Base-by-base conservation (phyloP, 2,797 vertebrate genomes). In the Myotis vivesi region DNA sequence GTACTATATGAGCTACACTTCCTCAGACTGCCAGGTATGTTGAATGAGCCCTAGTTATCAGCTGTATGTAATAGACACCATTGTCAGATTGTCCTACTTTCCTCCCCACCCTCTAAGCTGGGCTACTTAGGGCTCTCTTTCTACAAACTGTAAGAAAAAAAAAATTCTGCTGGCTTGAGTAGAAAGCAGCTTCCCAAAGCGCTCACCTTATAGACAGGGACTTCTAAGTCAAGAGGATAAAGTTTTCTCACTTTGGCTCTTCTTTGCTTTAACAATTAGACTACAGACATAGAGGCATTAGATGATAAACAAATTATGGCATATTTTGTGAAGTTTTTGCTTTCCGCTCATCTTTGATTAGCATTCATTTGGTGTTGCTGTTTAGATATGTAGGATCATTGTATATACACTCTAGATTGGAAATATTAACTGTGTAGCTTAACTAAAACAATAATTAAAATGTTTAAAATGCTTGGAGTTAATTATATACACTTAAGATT, bases 391-490 rank as follows among this genome's bases (percentile, higher is more conserved):
- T 82, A 49, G 84, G 33, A 11, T 22, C 2, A 41, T 94, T 96
- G 64, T 38, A 66, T 75, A 46, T 86, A 80, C 6, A 82, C 38
- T n/a, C 55, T 92, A 30, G 4, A 46, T 95, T 95, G 88, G 3
- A 16, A n/a, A 57, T 71, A 92, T 68, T 89, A 94, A 80, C 49
- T 75, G 22, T 36, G 41, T 80, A 92, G 33, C 15, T 82, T 89
- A 95, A 66, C 33, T 95, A 23, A 23, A 76, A 71, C 44, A 93
- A 49, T 95, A 97, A 97, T 97, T 92, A 88, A 97, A 96, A 13
- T 86, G 95, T 95, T 96, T 55, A 72, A 92, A 87, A 30, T 91
- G 6, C 53, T 68, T 92, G 46, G 13, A 36, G 44, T 94, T 90
- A 89, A 57, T 93, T 92, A 59, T 93, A 77, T 91, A 89, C 38